Conservation (phyloP, 1,140 invertebrate genomes). For the Zaprionus davidi region DNA sequence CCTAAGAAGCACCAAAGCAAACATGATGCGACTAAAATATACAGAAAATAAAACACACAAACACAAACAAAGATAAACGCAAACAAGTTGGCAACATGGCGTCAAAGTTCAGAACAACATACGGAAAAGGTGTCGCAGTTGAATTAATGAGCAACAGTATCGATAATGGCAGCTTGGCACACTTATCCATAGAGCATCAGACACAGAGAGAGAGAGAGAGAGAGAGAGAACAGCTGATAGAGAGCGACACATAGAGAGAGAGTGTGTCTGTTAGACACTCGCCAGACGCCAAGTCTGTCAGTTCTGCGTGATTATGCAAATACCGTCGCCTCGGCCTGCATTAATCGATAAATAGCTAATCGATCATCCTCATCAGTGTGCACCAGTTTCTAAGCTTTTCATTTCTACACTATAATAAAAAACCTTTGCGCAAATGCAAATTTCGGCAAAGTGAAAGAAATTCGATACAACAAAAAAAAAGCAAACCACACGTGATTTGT, state of each 20-base stretch:
- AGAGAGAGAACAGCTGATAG: not conserved
- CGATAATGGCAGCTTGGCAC: conserved; percentile 54
- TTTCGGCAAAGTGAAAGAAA: conserved; percentile 59
- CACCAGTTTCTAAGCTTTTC: conserved; percentile 49
- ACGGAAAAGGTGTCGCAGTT: conserved; percentile 73
- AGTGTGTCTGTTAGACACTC: conserved; percentile 17
- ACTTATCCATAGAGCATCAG: conserved; percentile 32
- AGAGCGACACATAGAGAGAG: conserved; percentile 4
- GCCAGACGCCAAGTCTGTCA: conserved; percentile 62
- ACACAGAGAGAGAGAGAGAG: conserved; percentile 4
- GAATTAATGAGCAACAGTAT: conserved; percentile 74
- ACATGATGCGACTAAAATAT: conserved; percentile 50
- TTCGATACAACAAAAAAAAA: conserved; percentile 14
- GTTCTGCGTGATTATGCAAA: conserved; percentile 70
- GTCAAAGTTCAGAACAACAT: conserved; percentile 65
- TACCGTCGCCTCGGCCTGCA: conserved; percentile 47
- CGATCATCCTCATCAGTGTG: conserved; percentile 58
- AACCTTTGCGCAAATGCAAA: conserved; percentile 23
- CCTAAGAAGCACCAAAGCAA: conserved; percentile 37
- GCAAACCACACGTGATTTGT: conserved; percentile 32
- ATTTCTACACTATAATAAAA: conserved; percentile 32
- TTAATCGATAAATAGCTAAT: conserved; percentile 63
- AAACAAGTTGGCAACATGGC: conserved; percentile 39
- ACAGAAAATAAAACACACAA: conserved; percentile 27
- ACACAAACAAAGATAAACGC: conserved; percentile 17